A percentile compares a stretch with the other conserved stretches of the same genome.
phyloP scores from a whole-genome alignment of 2,113 vertebrate species.

The Pyrgilauda ruficollis region DNA sequence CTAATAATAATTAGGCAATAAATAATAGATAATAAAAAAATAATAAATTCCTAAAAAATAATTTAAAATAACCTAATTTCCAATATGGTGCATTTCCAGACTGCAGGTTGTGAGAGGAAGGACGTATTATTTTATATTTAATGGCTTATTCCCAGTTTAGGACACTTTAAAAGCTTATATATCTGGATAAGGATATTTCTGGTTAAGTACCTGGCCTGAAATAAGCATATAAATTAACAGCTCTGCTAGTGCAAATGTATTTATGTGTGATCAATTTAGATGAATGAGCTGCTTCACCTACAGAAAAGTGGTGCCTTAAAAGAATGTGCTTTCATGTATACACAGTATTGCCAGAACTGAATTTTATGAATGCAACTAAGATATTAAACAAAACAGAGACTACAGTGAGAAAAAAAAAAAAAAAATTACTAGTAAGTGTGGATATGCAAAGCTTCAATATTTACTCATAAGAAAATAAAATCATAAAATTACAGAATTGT shows the following conservation, averaged over 20 bases:
- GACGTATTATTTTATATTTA: not conserved
- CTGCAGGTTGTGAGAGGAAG: not conserved
- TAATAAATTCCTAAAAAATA: not conserved
- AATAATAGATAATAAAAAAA: too few species aligned
- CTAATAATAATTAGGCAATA: too few species aligned
- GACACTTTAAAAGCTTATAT: not conserved
- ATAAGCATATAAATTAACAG: not conserved
- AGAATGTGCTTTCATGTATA: not conserved
- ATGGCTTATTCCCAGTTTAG: not conserved
- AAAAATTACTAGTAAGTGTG: not conserved
- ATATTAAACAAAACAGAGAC: not conserved
- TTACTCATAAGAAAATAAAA: not conserved
- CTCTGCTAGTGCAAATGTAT: not conserved
- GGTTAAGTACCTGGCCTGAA: not conserved
- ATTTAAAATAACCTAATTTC: not conserved
- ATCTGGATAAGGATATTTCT: not conserved
- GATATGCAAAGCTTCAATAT: not conserved
- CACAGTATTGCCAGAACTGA: not conserved
- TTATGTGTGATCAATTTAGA: not conserved
- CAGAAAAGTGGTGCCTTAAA: not conserved
- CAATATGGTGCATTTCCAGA: not conserved
- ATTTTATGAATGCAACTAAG: not conserved
- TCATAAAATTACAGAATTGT: not conserved
- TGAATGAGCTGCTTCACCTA: not conserved
- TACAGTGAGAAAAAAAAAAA: not conserved